A percentile compares a stretch with the other conserved stretches of the same genome.
phyloP scores from a whole-genome alignment of 2,797 vertebrate genomes.

The Phrynocephalus vlangalii region DNA sequence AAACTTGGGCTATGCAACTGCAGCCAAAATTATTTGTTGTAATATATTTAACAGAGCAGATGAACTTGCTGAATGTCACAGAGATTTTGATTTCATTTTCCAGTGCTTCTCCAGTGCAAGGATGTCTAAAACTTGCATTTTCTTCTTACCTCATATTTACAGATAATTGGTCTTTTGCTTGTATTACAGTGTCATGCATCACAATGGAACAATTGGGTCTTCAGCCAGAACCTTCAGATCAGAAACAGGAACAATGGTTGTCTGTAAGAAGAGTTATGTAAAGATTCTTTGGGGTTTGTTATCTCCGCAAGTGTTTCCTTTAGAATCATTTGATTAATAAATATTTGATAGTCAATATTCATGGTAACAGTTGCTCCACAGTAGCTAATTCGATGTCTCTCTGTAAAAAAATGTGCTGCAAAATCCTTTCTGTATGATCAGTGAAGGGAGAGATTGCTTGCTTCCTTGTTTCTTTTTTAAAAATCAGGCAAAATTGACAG shows the following conservation, averaged over 20 bases:
- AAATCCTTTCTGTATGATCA: neutral
- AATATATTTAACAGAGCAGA: conserved; percentile 45
- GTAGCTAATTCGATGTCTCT: neutral
- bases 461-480: neutral
- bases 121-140: conserved; percentile 44
- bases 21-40: neutral
- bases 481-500: neutral
- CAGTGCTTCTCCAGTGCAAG: conserved; percentile 39
- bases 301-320: too few species aligned
- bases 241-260: conserved; percentile 40
- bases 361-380: neutral
- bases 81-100: conserved; percentile 53
- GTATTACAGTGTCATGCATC: conserved; percentile 64
- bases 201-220: conserved; percentile 42
- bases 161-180: conserved; percentile 60
- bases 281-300: neutral
- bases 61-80: conserved; percentile 19
- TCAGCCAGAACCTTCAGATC: conserved; percentile 19
- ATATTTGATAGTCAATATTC: neutral
- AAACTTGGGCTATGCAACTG: conserved; percentile 21
- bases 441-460: neutral
- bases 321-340: neutral
- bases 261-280: conserved; percentile 29
- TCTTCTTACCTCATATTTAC: conserved; percentile 51
- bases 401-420: neutral